phyloP scores from a whole-genome alignment of 2,113 vertebrate genomes.

The Sapajus apella region DNA sequence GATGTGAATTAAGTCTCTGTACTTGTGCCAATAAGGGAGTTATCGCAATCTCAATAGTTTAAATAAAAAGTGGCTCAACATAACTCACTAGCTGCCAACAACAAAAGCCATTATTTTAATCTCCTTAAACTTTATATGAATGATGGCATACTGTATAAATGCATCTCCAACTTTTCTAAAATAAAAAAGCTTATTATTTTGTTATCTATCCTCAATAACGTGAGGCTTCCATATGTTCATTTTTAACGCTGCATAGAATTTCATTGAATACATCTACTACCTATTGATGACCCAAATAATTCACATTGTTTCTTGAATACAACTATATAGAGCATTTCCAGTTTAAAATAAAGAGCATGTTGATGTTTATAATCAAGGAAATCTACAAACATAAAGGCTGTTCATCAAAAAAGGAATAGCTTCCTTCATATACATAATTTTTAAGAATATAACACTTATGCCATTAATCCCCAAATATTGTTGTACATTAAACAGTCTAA shows the following conservation, averaged over 20 bases:
- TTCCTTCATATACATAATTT: not conserved
- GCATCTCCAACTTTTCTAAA: not conserved
- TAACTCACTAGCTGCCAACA: slow-evolving; percentile 16
- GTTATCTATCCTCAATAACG: slow-evolving; percentile 7
- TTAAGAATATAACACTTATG: not conserved
- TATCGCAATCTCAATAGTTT: slow-evolving; percentile 5
- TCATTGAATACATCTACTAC: not conserved
- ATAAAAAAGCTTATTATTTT: not conserved
- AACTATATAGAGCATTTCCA: not conserved
- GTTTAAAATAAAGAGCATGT: not conserved
- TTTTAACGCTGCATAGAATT: slow-evolving; percentile 12
- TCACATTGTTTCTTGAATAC: not conserved
- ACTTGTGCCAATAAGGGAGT: not conserved
- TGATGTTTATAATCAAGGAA: not conserved
- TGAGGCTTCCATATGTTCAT: not conserved
- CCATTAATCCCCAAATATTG: not conserved
- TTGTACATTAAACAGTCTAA: not conserved
- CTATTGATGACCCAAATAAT: not conserved
- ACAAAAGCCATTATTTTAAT: not conserved
- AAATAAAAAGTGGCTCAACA: slow-evolving; percentile 24
- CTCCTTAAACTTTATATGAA: not conserved
- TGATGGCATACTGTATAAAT: not conserved
- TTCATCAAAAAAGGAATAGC: not conserved
- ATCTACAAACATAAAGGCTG: not conserved
- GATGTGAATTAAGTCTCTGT: not conserved